phyloP scores from a whole-genome alignment of 2,113 vertebrate genomes.

The Arenaria interpres region DNA sequence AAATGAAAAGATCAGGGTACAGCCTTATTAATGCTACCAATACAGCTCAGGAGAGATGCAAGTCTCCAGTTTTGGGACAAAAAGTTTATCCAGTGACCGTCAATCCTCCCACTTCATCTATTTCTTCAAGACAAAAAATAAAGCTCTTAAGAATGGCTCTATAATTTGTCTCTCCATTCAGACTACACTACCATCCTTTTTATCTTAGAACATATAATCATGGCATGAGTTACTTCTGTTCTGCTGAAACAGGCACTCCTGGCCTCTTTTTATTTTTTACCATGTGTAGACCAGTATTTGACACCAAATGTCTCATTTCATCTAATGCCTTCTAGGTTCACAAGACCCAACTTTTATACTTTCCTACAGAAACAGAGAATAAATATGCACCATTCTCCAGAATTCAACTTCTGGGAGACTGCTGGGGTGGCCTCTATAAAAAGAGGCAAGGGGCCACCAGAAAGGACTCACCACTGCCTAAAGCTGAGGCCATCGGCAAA shows the following conservation, averaged over 20 bases:
- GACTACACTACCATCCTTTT: not conserved
- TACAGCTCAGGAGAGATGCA: not conserved
- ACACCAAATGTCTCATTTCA: not conserved
- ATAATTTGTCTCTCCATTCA: not conserved
- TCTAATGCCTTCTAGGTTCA: not conserved
- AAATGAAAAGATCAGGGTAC: not conserved
- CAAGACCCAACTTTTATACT: not conserved
- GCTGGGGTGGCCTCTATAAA: not conserved
- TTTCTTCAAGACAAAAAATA: not conserved
- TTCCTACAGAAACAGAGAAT: too few relatives aligned
- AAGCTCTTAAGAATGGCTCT: not conserved
- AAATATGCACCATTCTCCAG: too few relatives aligned
- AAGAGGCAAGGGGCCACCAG: not conserved
- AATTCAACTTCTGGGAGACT: too few relatives aligned
- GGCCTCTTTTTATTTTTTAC: not conserved
- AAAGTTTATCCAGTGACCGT: not conserved
- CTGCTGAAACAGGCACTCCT: rapidly evolving
- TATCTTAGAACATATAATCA: not conserved
- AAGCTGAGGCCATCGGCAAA: not conserved
- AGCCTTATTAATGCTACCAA: not conserved
- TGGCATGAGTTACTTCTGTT: not conserved
- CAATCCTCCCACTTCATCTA: not conserved
- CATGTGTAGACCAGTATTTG: not conserved
- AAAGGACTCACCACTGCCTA: not conserved
- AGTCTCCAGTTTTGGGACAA: not conserved